Conservation (phyloP, 2,888 invertebrate species). For the Morpho helenor region DNA sequence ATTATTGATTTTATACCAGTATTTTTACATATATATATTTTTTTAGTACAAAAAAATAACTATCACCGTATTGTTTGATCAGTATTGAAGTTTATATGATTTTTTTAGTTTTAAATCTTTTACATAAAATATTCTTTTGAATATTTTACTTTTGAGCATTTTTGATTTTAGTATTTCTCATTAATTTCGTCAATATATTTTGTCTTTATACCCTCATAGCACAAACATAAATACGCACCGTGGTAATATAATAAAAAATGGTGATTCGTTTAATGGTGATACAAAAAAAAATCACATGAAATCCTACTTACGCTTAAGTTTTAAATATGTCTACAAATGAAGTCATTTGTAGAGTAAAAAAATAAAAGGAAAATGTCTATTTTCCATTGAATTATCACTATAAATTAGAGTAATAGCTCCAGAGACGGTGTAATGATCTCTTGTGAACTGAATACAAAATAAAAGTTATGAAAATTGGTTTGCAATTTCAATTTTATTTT, state of each 20-base stretch:
- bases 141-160: too few relatives aligned
- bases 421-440: not conserved
- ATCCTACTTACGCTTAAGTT: slow-evolving; percentile 62
- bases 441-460: not conserved
- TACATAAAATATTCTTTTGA: too few relatives aligned
- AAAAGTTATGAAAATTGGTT: too few relatives aligned
- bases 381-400: slow-evolving; percentile 45
- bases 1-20: too few relatives aligned
- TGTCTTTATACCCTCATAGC: not conserved
- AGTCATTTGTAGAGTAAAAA: slow-evolving; percentile 77
- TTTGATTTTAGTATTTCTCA: too few relatives aligned
- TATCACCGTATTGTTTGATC: too few relatives aligned
- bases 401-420: slow-evolving; percentile 2
- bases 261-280: slow-evolving; percentile 14
- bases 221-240: not conserved
- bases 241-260: slow-evolving; percentile 8
- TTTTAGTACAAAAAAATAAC: too few relatives aligned
- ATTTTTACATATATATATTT: too few relatives aligned
- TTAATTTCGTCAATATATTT: too few relatives aligned
- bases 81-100: too few relatives aligned
- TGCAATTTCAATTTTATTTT: too few relatives aligned
- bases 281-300: slow-evolving; percentile 46
- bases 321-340: slow-evolving; percentile 71
- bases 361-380: slow-evolving; percentile 61
- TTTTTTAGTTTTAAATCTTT: too few relatives aligned